Base-by-base conservation (phyloP, 2,888 invertebrate species). In the Agrotis exclamationis region DNA sequence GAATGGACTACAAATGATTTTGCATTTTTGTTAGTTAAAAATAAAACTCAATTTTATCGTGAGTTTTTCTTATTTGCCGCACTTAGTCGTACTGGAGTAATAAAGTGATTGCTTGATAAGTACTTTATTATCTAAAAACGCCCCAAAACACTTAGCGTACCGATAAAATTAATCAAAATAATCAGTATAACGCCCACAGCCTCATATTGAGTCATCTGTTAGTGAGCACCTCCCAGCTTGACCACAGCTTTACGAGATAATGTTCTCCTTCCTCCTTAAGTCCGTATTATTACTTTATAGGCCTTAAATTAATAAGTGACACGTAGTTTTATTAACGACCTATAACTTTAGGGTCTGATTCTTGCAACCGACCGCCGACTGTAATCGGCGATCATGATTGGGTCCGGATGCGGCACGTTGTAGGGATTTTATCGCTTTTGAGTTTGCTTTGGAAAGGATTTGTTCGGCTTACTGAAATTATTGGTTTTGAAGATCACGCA, bases 241-340 rank as follows among this genome's bases (percentile, higher is more conserved):
- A 47, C 62, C 79, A 45, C 67, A 48, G 54, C 53, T 64, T 71
- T 56, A 70, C 71, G 60, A 67, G 22, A n/a, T 53, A 65, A 67
- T 66, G 24, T 54, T 45, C 7, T 24, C 48, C 54, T 75, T 67
- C 48, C n/a, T 44, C 47, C 53, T 80, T 66, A 63, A 57, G 51
- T 45, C 33, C 16, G 24, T 74, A 50, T 39, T 57, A 33, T 74
- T 57, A 33, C 14, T 47, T 24, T 33, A 58, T 54, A 47, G 44
- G 22, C 63, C 58, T 28, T 76, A 57, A 82, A 82, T 82, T 82
- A 82, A 83, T 84, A 70, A 56, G 63, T 72, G 82, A 72, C 76
- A 74, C 51, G 56, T 74, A 71, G 70, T 70, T 64, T 70, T 63
- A 72, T 63, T 71, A 76, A 72, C 64, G 63, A 65, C 51, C 63